Conservation (phyloP, 2,113 vertebrate species). For the Pimephales promelas region DNA sequence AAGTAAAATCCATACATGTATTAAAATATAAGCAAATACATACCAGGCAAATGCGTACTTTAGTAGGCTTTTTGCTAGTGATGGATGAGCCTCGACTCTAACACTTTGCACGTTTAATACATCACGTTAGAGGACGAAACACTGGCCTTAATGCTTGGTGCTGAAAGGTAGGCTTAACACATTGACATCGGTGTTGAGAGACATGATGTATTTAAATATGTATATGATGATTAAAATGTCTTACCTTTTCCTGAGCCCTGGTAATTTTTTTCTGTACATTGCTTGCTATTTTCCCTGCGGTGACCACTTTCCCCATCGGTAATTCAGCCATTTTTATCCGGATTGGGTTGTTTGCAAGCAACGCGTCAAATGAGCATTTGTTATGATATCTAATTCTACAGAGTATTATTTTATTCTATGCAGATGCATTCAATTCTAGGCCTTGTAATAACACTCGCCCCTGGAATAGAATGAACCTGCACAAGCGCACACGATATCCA, state of each 20-base stretch:
- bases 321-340: conserved; percentile 89
- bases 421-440: conserved; percentile 3
- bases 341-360: not conserved
- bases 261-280: conserved; percentile 98
- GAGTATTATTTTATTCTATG: not conserved
- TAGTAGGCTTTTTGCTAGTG: not conserved
- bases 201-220: not conserved
- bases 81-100: not conserved
- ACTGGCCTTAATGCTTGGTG: not conserved
- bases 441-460: conserved; percentile 30
- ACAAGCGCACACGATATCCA: conserved; percentile 39
- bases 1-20: not conserved
- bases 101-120: not conserved
- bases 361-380: conserved; percentile 19
- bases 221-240: conserved; percentile 20
- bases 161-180: not conserved
- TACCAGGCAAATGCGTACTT: not conserved
- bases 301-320: conserved; percentile 94
- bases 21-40: not conserved
- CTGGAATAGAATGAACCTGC: conserved; percentile 44
- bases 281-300: conserved; percentile 93
- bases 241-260: conserved; percentile 96
- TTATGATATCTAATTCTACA: not conserved
- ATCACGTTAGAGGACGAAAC: not conserved
- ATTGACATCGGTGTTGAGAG: not conserved